Conservation (phyloP, 53 echinoderm and acorn worm genomes). For the Hippasteria phrygiana region DNA sequence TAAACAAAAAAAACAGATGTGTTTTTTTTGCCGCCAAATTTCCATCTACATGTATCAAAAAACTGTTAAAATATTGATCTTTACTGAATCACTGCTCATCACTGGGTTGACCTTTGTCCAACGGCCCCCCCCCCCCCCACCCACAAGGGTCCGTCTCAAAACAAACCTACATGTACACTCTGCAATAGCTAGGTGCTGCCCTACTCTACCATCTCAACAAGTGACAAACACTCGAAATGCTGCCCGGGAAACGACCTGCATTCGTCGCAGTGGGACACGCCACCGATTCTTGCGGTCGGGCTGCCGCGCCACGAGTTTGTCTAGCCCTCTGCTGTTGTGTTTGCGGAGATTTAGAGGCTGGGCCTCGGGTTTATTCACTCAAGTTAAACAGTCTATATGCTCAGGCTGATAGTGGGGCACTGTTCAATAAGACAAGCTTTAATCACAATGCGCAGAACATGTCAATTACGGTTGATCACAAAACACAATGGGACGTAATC, state of each 20-base stretch:
- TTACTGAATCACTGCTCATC: background rate
- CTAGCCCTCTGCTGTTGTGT: slow-evolving; percentile 35
- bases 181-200: background rate
- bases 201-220: background rate
- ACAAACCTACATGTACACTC: background rate
- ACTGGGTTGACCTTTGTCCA: slow-evolving; percentile 1
- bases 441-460: background rate
- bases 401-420: slow-evolving; percentile 23
- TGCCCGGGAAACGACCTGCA: slow-evolving; percentile 60
- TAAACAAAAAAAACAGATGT: background rate
- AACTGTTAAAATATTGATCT: slow-evolving; percentile 1
- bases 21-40: background rate
- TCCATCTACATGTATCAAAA: background rate
- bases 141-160: background rate
- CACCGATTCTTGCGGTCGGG: slow-evolving; percentile 8
- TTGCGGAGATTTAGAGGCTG: background rate
- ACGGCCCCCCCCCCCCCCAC: background rate
- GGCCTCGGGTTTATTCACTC: background rate
- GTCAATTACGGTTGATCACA: background rate
- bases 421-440: background rate
- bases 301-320: background rate
- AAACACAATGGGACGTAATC: background rate
- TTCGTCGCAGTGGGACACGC: background rate
- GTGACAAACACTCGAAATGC: slow-evolving; percentile 37
- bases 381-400: slow-evolving; percentile 38